These are phyloP conservation scores for Gandaritis pyraliata DNA, from an alignment of 2,888 invertebrate genomes.

Conservation along the genomic window DNA sequence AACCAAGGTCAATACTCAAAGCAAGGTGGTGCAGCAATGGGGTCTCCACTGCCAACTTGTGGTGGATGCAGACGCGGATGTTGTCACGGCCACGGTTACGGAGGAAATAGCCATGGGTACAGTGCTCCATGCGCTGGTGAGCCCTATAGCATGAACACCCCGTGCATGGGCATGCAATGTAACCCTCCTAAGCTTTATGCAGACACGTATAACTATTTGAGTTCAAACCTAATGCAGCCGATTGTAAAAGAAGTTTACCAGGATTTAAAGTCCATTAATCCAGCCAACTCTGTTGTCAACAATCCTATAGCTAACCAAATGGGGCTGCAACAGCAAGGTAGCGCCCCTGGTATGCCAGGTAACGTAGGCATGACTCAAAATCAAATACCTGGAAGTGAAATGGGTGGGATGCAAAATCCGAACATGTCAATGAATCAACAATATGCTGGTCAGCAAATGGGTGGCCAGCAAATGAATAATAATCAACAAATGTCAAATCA, in stretches of 20 bases:
- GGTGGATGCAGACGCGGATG: conserved; percentile 54
- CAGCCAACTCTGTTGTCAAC: conserved; percentile 67
- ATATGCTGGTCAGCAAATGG: conserved; percentile 29
- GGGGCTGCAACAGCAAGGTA: conserved; percentile 49
- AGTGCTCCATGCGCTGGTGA: conserved; percentile 53
- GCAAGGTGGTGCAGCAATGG: conserved; percentile 37
- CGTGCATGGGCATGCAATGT: conserved; percentile 59
- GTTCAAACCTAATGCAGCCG: conserved; percentile 72
- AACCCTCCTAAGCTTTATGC: conserved; percentile 68
- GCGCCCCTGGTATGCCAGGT: conserved; percentile 23
- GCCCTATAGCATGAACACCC: conserved; percentile 44
- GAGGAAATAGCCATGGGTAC: conserved; percentile 36
- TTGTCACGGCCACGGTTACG: conserved; percentile 52
- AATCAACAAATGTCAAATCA: conserved; percentile 17
- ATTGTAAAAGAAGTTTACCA: conserved; percentile 72
- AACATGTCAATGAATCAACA: conserved; percentile 22
- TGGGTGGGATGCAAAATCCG: conserved; percentile 36
- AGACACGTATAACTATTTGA: conserved; percentile 72
- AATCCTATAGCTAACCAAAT: conserved; percentile 61
- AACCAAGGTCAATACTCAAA: conserved; percentile 39
- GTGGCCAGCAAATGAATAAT: conserved; percentile 32
- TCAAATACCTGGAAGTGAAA: conserved; percentile 39
- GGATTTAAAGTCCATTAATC: conserved; percentile 67
- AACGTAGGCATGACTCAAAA: conserved; percentile 30
- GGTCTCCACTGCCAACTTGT: conserved; percentile 46